A percentile compares a stretch with the other conserved stretches of the same genome.
phyloP scores from a whole-genome alignment of 2,888 invertebrate genomes.

The Mimachlamys varia region DNA sequence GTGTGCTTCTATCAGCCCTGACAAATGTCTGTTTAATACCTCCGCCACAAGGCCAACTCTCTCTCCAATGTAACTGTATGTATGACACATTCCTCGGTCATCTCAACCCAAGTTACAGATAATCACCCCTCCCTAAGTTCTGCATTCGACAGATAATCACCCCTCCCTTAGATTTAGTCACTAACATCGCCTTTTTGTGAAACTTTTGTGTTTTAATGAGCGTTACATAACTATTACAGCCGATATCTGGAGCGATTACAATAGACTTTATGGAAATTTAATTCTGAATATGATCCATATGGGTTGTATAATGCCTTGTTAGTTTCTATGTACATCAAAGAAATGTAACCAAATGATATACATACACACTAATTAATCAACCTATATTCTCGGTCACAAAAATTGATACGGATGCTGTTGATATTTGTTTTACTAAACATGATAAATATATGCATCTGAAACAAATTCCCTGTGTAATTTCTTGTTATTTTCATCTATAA shows the following conservation, averaged over 20 bases:
- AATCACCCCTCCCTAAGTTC: conserved; percentile 6
- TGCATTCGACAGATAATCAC: background rate
- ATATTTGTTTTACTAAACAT: background rate
- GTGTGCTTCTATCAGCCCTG: background rate
- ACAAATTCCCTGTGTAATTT: too few species aligned
- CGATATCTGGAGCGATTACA: background rate
- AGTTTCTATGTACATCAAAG: too few species aligned
- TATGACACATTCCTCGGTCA: conserved; percentile 28
- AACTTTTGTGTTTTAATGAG: background rate
- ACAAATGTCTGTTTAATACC: background rate
- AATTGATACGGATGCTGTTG: background rate
- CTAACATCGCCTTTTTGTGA: background rate
- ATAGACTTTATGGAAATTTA: too few species aligned
- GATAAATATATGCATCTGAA: background rate
- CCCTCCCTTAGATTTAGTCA: background rate
- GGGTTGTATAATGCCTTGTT: too few species aligned
- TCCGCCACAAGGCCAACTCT: background rate
- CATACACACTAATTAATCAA: background rate
- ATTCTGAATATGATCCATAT: too few species aligned
- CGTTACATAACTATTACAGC: background rate
- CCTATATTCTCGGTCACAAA: background rate
- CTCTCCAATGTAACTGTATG: background rate
- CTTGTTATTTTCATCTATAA: too few species aligned
- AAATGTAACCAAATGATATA: background rate
- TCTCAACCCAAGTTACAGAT: background rate